A percentile compares a stretch with the other conserved stretches of the same genome.
phyloP scores from a whole-genome alignment of 2,797 vertebrate species.

The Neomorphus geoffroyi region DNA sequence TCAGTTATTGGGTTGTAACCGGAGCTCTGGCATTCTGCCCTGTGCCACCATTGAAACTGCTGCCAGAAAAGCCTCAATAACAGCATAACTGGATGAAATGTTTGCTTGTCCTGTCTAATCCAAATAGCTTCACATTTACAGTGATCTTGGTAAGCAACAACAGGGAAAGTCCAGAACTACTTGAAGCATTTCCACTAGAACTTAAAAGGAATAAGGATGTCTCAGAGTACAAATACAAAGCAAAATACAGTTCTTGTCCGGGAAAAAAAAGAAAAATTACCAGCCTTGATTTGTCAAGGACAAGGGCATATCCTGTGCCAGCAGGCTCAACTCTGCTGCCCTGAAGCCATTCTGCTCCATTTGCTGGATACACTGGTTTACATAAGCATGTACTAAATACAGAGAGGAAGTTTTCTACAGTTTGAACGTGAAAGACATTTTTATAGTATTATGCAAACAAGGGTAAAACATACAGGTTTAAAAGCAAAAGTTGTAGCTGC shows the following conservation, averaged over 20 bases:
- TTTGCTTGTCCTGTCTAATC: background rate
- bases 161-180: background rate
- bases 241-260: background rate
- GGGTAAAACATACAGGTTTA: background rate
- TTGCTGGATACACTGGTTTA: conserved; percentile 55
- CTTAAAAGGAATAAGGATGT: background rate
- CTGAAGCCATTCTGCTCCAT: conserved; percentile 64
- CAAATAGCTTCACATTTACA: background rate
- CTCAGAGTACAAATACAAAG: background rate
- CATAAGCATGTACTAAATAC: conserved; percentile 20
- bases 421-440: background rate
- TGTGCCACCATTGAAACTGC: background rate
- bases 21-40: background rate
- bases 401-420: background rate
- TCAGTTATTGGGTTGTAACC: background rate
- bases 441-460: background rate
- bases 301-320: conserved; percentile 36
- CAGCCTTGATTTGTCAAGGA: conserved; percentile 4
- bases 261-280: background rate
- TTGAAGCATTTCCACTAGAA: background rate
- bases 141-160: background rate
- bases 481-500: background rate
- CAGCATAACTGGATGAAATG: background rate
- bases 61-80: conserved; percentile 3
- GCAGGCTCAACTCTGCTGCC: conserved; percentile 39